Evolutionary conservation across 2,113 vertebrate genomes (phyloP), one percentile per base, ranked within the genome.

Genomic region (Cyphomyrus plagiostoma): DNA sequence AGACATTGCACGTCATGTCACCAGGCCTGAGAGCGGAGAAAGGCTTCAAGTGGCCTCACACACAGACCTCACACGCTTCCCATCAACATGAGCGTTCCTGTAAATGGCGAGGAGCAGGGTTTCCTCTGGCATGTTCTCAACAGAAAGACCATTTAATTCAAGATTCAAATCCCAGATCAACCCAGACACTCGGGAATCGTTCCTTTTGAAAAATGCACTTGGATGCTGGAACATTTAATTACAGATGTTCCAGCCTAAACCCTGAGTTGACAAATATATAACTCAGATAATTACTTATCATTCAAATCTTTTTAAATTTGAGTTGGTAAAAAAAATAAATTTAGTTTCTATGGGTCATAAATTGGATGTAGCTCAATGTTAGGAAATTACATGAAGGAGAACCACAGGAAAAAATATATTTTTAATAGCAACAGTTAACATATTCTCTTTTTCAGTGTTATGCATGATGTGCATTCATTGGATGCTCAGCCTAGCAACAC

Each of bases 221-320:
- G 62, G 66, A 70, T 70, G 88, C 62, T 74, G 45, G 46, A 46
- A 88, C 46, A 77, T 48, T 88, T 77, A 88, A 74, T 26, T 88
- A 9, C 62, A 88, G 58, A 77, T 74, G 88, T 70, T 88, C 66
- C 62, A 45, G 58, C 56, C 8, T 66, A 53, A 88, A 88, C 11
- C 35, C 52, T 50, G 35, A 62, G 45, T 49, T 88, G 17, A 30
- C 46, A 49, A 58, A 88, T 74, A 74, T 66, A 74, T 50, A 49
- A 62, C 30, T 26, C 74, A 15, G 13, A 77, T 80, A 42, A 42
- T 42, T 80, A 42, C 30, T 80, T 42, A 80, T 70, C 62, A 66
- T n/a, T 2, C 30, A 80, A 39, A 13, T 6, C 35, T 6, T 80
- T 80, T 80, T 42, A 17, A 80, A 80, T 39, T 39, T 80, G 35